Evolutionary conservation across 2,888 invertebrate species (phyloP).

Genomic region (Diarsia rubi): DNA sequence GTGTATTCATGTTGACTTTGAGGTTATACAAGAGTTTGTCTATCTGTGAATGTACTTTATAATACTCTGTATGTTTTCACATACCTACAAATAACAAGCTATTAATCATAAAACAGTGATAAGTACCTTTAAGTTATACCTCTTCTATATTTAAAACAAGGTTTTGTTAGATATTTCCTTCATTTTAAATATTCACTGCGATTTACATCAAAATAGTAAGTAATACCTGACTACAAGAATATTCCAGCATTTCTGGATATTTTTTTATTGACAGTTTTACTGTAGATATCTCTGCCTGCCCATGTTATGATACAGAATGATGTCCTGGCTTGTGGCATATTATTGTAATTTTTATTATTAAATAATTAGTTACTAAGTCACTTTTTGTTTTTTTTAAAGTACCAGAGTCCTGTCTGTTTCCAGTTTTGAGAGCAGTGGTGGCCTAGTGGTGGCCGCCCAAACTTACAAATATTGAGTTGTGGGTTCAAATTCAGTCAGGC

Average conservation of each 20-base stretch:
- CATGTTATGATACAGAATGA: background rate
- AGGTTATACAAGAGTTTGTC: conserved; percentile 55
- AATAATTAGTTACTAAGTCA: conserved; percentile 52
- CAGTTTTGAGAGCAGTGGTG: too few species aligned
- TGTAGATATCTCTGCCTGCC: background rate
- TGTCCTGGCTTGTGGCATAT: conserved; percentile 46
- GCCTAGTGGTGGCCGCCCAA: too few species aligned
- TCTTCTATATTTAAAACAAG: background rate
- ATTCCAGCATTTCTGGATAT: background rate
- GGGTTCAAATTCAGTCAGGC: too few species aligned
- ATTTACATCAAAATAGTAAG: background rate
- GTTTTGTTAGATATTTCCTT: background rate
- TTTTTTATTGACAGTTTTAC: conserved; percentile 1
- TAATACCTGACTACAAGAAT: background rate
- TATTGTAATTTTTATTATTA: conserved; percentile 52
- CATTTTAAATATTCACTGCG: background rate
- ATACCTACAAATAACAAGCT: background rate
- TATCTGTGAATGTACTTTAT: background rate
- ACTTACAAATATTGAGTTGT: too few species aligned
- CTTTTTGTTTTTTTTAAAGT: conserved; percentile 22
- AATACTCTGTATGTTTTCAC: background rate
- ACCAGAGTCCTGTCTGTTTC: too few species aligned
- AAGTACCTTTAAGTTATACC: background rate
- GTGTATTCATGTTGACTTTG: conserved; percentile 40
- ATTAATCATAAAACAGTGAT: background rate